Evolutionary conservation across 2,797 vertebrate genomes (phyloP).

Genomic region (Tiaroga cobitis): DNA sequence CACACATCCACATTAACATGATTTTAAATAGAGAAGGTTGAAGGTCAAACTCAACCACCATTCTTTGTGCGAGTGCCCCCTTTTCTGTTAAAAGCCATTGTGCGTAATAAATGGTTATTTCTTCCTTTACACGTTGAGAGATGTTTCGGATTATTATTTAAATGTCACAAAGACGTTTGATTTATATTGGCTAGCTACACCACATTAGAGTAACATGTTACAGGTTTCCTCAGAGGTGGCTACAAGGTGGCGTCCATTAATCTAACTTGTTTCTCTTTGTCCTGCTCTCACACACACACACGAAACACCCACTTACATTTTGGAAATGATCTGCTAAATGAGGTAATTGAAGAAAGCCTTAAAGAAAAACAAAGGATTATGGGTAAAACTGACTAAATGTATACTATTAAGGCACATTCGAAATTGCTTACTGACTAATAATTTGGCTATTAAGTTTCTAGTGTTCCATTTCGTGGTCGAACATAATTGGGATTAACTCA

Average conservation of each 20-base stretch:
- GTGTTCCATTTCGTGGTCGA: not conserved
- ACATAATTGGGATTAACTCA: not conserved
- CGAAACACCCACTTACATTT: not conserved
- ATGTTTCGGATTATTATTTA: slow-evolving; percentile 35
- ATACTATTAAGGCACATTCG: not conserved
- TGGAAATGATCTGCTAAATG: slow-evolving; percentile 1
- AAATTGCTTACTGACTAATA: not conserved
- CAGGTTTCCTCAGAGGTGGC: slow-evolving; percentile 10
- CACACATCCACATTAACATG: slow-evolving; percentile 36
- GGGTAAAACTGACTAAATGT: not conserved
- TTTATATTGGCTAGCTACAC: slow-evolving; percentile 27
- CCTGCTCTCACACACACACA: not conserved
- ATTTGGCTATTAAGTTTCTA: not conserved
- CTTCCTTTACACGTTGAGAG: slow-evolving; percentile 1
- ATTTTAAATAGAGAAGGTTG: slow-evolving; percentile 49
- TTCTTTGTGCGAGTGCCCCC: slow-evolving; percentile 14
- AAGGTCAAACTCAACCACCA: slow-evolving; percentile 42
- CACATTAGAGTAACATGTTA: slow-evolving; percentile 37
- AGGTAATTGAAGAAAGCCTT: not conserved
- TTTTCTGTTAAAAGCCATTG: slow-evolving; percentile 40
- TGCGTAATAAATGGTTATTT: slow-evolving; percentile 28
- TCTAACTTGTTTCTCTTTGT: slow-evolving; percentile 39
- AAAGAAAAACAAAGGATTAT: not conserved
- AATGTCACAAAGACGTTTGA: slow-evolving; percentile 20
- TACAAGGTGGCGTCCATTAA: slow-evolving; percentile 30